phyloP scores from a whole-genome alignment of 2,888 invertebrate species.

The Mellilla xanthometata region DNA sequence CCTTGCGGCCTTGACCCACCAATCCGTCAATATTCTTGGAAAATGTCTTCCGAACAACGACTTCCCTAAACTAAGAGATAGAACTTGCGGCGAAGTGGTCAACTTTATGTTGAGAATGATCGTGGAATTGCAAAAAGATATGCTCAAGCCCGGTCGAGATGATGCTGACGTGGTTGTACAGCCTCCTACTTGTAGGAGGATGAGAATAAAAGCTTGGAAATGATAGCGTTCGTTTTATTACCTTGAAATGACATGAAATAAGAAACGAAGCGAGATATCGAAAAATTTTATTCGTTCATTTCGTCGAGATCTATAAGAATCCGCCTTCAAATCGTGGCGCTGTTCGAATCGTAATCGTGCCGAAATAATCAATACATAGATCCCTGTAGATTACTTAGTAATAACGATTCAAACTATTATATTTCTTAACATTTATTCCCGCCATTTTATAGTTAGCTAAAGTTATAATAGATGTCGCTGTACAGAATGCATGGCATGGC shows the following conservation, averaged over 20 bases:
- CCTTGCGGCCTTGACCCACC: constrained; percentile 86
- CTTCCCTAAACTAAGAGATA: constrained; percentile 80
- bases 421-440: no score
- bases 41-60: constrained; percentile 60
- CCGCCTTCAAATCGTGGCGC: no score
- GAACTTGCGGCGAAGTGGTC: constrained; percentile 76
- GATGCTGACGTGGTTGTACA: constrained; percentile 68
- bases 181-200: constrained; percentile 53
- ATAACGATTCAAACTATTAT: no score
- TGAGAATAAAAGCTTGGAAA: constrained; percentile 75
- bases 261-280: no score
- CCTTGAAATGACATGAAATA: no score
- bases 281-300: no score
- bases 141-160: constrained; percentile 61
- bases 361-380: no score
- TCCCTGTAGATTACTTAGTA: no score
- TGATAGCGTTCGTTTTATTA: constrained; percentile 32
- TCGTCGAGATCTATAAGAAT: no score
- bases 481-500: neutral
- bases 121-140: constrained; percentile 74
- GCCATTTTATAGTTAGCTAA: neutral
- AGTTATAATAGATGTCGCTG: neutral
- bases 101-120: constrained; percentile 79
- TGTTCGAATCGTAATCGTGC: no score
- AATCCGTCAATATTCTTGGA: constrained; percentile 71